These are phyloP conservation scores for Struthio camelus DNA, from an alignment of 2,113 vertebrate genomes.

Conservation along the genomic window DNA sequence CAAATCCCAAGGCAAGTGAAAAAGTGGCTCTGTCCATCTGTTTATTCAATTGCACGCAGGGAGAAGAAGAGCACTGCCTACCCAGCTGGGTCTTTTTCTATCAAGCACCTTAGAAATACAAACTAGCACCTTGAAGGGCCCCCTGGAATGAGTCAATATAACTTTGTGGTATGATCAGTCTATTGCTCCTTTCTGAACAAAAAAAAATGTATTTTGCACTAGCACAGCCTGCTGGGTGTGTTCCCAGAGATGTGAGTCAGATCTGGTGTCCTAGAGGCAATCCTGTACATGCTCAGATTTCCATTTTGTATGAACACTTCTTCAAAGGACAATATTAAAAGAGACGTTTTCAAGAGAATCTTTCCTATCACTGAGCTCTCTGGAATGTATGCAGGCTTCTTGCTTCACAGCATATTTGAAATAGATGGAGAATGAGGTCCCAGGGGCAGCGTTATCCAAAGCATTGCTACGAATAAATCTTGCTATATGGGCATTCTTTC, in stretches of 20 bases:
- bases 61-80: not conserved
- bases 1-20: not conserved
- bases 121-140: slow-evolving; percentile 48
- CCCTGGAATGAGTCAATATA: slow-evolving; percentile 5
- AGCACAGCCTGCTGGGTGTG: not conserved
- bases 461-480: not conserved
- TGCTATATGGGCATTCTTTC: not conserved
- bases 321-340: not conserved
- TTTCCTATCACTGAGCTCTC: not conserved
- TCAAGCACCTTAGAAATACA: slow-evolving; percentile 61
- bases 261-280: not conserved
- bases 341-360: not conserved
- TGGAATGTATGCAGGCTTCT: not conserved
- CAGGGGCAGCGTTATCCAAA: not conserved
- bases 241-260: not conserved
- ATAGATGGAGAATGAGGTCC: not conserved
- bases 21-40: not conserved
- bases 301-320: rapidly evolving
- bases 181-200: not conserved
- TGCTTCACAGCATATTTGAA: not conserved
- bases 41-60: not conserved
- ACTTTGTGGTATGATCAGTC: not conserved
- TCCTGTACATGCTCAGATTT: not conserved
- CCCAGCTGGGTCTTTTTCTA: slow-evolving; percentile 45
- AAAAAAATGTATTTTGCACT: not conserved